These are phyloP conservation scores for Archips xylosteana DNA, from an alignment of 2,888 invertebrate genomes.

Conservation along the genomic window DNA sequence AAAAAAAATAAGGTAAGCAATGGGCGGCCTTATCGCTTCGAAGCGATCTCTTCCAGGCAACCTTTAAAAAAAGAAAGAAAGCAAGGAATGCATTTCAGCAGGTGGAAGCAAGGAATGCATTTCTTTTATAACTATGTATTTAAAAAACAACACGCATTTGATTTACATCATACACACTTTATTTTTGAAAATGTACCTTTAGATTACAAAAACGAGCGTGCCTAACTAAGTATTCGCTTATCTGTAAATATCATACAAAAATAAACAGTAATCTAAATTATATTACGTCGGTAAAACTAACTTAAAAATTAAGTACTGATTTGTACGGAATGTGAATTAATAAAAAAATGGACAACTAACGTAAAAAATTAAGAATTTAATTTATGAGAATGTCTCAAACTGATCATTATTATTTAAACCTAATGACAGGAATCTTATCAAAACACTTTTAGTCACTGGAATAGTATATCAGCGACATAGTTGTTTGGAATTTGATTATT, in stretches of 20 bases:
- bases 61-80: no score
- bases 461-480: no score
- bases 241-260: slow-evolving; percentile 21
- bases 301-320: slow-evolving; percentile 1
- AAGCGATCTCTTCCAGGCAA: no score
- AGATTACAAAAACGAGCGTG: background rate
- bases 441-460: no score
- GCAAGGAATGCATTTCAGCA: no score
- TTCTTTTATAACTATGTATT: background rate
- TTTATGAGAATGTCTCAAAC: background rate
- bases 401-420: background rate
- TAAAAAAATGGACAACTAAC: background rate
- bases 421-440: no score
- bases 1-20: no score
- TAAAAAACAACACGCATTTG: background rate
- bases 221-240: background rate
- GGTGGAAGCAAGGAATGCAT: no score
- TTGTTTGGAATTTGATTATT: no score
- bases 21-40: no score
- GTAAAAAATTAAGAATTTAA: background rate
- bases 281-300: background rate
- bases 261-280: background rate
- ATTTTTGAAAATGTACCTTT: slow-evolving; percentile 13
- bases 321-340: background rate
- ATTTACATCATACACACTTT: slow-evolving; percentile 6